Evolutionary conservation across 1,140 invertebrate genomes (phyloP).

Genomic region (Apis florea): DNA sequence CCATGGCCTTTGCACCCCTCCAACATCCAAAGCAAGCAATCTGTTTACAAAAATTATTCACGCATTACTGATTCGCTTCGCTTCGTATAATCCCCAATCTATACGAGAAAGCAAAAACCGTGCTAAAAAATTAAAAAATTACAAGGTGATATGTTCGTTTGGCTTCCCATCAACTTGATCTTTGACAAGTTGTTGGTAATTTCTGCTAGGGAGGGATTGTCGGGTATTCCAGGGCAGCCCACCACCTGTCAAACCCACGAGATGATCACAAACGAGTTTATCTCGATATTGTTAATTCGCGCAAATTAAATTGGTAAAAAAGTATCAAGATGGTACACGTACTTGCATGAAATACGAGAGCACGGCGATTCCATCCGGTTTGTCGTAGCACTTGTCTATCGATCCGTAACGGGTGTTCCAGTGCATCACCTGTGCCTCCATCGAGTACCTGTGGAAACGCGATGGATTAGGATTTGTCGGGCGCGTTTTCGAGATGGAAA

Average conservation of each 20-base stretch:
- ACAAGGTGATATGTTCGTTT: constrained; percentile 69
- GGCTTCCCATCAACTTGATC: constrained; percentile 70
- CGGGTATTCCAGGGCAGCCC: constrained; percentile 69
- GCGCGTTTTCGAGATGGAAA: too few species aligned
- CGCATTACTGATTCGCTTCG: too few species aligned
- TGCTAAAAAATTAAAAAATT: not conserved
- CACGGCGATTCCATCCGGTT: constrained; percentile 86
- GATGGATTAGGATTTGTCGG: too few species aligned
- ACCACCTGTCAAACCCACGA: constrained; percentile 59
- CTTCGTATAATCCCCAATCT: too few species aligned
- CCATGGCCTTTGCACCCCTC: constrained; percentile 52
- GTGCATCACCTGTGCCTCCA: constrained; percentile 90
- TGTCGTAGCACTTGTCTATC: constrained; percentile 85
- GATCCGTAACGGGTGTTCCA: constrained; percentile 88
- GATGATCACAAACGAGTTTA: not conserved
- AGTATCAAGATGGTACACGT: constrained; percentile 1
- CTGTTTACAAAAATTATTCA: constrained; percentile 30
- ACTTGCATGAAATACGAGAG: constrained; percentile 67
- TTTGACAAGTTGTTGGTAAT: constrained; percentile 71
- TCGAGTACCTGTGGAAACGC: constrained; percentile 82
- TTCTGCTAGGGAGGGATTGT: constrained; percentile 74
- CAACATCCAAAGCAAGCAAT: constrained; percentile 62
- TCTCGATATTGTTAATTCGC: not conserved
- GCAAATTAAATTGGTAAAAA: not conserved
- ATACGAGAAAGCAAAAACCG: too few species aligned